Percentiles rank a stretch among this genome's conserved stretches.
Conservation (phyloP, 2,113 vertebrate genomes). For the Scortum barcoo region DNA sequence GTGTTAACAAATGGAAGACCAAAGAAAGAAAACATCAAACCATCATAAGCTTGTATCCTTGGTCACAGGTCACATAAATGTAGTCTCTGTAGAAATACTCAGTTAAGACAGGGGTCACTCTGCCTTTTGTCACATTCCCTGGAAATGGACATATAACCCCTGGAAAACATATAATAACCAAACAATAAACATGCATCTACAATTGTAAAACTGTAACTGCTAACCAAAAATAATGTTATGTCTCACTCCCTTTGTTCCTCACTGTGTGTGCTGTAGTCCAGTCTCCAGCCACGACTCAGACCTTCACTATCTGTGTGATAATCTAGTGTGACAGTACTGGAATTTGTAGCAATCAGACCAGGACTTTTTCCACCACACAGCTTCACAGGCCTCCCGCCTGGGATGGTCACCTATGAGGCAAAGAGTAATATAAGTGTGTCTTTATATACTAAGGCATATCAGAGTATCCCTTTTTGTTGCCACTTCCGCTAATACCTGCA, state of each 20-base stretch:
- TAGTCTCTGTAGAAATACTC: background rate
- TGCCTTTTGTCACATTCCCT: background rate
- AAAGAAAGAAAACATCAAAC: background rate
- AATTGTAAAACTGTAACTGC: background rate
- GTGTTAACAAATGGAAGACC: too few relatives aligned
- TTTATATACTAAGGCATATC: background rate
- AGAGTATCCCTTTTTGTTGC: background rate
- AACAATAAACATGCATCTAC: background rate
- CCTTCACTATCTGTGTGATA: constrained; percentile 72
- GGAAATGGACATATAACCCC: background rate
- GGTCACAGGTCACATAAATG: background rate
- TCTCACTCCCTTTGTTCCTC: constrained; percentile 13
- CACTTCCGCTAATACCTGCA: background rate
- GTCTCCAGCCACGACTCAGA: constrained; percentile 71
- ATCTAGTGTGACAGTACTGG: constrained; percentile 62
- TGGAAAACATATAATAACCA: background rate
- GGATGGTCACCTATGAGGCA: constrained; percentile 54
- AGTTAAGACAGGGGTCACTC: background rate
- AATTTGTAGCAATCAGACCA: constrained; percentile 54
- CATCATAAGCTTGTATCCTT: background rate
- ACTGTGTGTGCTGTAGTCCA: constrained; percentile 75
- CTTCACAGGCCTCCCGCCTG: constrained; percentile 47
- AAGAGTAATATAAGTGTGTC: background rate
- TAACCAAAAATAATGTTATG: too few relatives aligned
- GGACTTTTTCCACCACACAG: constrained; percentile 73